These are phyloP conservation scores for Homarus americanus DNA, from an alignment of 1,140 invertebrate genomes.

Conservation along the genomic window DNA sequence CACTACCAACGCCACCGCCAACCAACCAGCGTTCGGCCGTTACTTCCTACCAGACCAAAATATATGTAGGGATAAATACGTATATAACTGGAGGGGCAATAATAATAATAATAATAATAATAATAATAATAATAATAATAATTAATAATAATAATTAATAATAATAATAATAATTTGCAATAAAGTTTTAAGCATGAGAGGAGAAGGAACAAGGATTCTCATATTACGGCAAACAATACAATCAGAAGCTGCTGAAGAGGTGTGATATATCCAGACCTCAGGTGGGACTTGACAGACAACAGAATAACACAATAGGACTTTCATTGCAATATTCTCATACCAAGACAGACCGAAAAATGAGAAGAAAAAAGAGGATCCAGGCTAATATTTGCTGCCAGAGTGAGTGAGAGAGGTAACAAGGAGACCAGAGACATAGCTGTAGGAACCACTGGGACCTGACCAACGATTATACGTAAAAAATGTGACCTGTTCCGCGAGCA, in stretches of 20 bases:
- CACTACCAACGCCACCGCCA: background rate
- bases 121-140: background rate
- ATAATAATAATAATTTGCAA: constrained; percentile 10
- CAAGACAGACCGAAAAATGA: too few species aligned
- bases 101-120: background rate
- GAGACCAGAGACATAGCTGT: too few species aligned
- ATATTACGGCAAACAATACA: background rate
- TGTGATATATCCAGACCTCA: background rate
- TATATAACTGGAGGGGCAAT: background rate
- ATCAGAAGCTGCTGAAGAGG: background rate
- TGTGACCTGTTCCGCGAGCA: constrained; percentile 41
- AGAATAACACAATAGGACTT: background rate
- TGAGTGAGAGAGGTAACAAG: too few species aligned
- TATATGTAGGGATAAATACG: background rate
- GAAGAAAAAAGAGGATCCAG: too few species aligned
- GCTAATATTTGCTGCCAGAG: too few species aligned
- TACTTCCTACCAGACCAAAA: background rate
- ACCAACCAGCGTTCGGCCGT: background rate
- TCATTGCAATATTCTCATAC: background rate
- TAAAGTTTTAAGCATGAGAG: background rate
- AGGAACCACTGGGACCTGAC: too few species aligned
- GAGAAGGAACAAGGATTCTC: background rate
- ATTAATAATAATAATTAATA: too few species aligned
- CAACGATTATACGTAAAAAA: too few species aligned
- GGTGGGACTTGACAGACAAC: background rate